Evolutionary conservation across 2,113 vertebrate species (phyloP), one percentile per base, ranked within the genome.

Genomic region (Galeopterus variegatus): DNA sequence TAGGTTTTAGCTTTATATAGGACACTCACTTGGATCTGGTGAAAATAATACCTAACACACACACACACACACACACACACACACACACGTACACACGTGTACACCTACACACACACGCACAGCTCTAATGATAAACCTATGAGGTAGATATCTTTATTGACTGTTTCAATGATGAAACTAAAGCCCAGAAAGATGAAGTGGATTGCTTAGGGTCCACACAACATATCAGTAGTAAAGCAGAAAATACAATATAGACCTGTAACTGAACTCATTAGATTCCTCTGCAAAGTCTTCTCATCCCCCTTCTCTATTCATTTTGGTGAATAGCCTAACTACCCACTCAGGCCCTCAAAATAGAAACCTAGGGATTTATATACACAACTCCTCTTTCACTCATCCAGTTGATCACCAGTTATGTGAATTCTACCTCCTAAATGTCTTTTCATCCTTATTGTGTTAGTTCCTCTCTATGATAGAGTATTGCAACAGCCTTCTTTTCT

Each of bases 181-280:
- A 95, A 95, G 60, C 80, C 94, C 89, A 84, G 89, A 91, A 87
- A 96, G 75, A 97, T 90, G 58, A 96, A 93, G 62, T 96, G 69
- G 50, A 67, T 92, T 89, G 24, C 48, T 90, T 90, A 93, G 60
- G 60, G n/a, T 95, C 85, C 85, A 83, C 14, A 69, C 54, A 69
- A 13, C 93, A 6, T 81, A 83, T 88, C 62, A 54, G n/a, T 87
- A 83, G 48, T 69, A 93, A 95, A 87, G 70, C 28, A 88, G 62
- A 90, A 96, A 86, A 82, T 48, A 91, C 36, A 95, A 10, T 50
- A n/a, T 84, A 86, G 67, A 93, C 52, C 64, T 86, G 75, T 85
- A 79, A 85, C 50, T 70, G 77, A 96, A 69, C 62, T 88, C 58
- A 52, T 69, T 62, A 69, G 26, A 48, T 94, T 81, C 56, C 64